These are phyloP conservation scores for Halichoeres trimaculatus DNA, from an alignment of 2,113 vertebrate species.

Conservation along the genomic window DNA sequence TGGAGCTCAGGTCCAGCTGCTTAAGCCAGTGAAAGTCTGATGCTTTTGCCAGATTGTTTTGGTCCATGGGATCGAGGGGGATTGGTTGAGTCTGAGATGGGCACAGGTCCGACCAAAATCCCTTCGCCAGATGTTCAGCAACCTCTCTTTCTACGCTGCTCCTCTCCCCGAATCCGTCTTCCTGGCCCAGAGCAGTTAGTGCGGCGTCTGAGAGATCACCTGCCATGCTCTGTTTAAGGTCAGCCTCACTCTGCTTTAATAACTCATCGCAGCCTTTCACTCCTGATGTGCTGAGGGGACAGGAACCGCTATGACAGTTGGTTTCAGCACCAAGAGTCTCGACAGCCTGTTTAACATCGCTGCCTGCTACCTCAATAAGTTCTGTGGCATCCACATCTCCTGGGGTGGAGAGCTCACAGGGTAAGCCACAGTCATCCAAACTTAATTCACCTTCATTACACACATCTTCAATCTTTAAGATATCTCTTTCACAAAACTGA, in stretches of 20 bases:
- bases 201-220: slow-evolving; percentile 77
- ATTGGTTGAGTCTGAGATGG: slow-evolving; percentile 69
- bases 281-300: slow-evolving; percentile 69
- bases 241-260: slow-evolving; percentile 50
- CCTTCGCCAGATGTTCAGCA: slow-evolving; percentile 94
- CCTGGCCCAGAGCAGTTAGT: slow-evolving; percentile 54
- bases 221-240: slow-evolving; percentile 30
- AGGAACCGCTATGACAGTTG: slow-evolving; percentile 47
- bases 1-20: slow-evolving; percentile 87
- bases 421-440: slow-evolving; percentile 61
- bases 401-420: slow-evolving; percentile 59
- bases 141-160: slow-evolving; percentile 95
- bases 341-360: slow-evolving; percentile 68
- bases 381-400: slow-evolving; percentile 51
- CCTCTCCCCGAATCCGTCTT: slow-evolving; percentile 76
- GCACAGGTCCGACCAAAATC: slow-evolving; percentile 92
- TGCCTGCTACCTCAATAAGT: slow-evolving; percentile 43
- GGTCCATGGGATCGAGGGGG: slow-evolving; percentile 71
- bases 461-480: slow-evolving; percentile 68
- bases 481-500: slow-evolving; percentile 69
- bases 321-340: slow-evolving; percentile 63
- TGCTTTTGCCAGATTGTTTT: slow-evolving; percentile 82
- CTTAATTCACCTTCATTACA: slow-evolving; percentile 64
- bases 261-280: slow-evolving; percentile 35
- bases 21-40: slow-evolving; percentile 94